A percentile compares a stretch with the other conserved stretches of the same genome.
These are phyloP conservation scores for Mystacornis crossleyi DNA, from an alignment of 2,113 vertebrate genomes.

Conservation along the genomic window DNA sequence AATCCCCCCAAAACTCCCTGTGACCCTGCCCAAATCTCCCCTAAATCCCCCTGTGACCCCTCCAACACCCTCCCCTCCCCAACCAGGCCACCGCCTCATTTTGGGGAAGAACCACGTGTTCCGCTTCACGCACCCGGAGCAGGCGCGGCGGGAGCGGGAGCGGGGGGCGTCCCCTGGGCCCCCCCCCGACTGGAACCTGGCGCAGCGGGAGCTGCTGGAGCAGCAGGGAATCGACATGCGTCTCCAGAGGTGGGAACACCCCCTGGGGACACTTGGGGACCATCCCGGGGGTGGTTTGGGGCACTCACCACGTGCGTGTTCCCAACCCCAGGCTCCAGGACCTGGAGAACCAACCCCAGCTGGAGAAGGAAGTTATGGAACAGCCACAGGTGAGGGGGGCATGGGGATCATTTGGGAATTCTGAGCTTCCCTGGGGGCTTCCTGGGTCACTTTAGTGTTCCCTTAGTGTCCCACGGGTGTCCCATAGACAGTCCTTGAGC, in stretches of 20 bases:
- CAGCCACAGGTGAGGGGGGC: neutral
- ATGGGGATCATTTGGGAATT: accelerated
- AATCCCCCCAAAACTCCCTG: neutral
- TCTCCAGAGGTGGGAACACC: neutral
- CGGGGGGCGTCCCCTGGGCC: neutral
- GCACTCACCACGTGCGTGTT: neutral
- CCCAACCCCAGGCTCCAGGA: neutral
- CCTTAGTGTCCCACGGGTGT: neutral
- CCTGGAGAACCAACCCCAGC: neutral
- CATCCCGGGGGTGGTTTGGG: accelerated
- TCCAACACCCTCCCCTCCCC: neutral
- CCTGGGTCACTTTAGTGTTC: too few relatives aligned
- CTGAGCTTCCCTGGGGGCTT: neutral
- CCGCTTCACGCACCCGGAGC: neutral
- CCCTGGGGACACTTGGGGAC: neutral
- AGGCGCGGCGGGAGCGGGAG: neutral
- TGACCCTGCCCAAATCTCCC: neutral
- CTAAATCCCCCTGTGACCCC: neutral
- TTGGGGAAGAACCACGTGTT: neutral
- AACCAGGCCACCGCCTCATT: neutral
- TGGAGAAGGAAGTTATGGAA: neutral
- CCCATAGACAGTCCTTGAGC: neutral
- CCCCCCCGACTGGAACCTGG: neutral
- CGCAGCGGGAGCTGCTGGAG: neutral
- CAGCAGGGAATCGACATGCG: neutral